Evolutionary conservation across 2,888 invertebrate species (phyloP).

Genomic region (Scaeva pyrastri): DNA sequence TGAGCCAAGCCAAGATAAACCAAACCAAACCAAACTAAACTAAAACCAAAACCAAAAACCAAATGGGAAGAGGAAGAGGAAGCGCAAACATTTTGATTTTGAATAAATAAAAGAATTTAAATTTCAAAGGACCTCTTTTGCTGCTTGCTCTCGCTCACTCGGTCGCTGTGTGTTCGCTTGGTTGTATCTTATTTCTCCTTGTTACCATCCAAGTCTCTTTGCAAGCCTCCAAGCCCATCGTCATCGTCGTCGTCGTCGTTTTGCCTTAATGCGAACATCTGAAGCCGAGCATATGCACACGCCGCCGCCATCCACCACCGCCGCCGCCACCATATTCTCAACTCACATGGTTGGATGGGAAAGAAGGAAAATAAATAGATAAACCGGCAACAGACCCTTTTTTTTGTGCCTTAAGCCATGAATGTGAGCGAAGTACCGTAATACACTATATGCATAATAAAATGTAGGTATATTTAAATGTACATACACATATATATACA

Average conservation of each 20-base stretch:
- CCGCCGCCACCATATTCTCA: slow-evolving; percentile 56
- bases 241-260: too few species aligned
- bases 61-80: slow-evolving; percentile 20
- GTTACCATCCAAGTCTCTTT: too few species aligned
- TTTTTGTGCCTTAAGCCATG: slow-evolving; percentile 27
- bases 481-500: neutral
- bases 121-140: slow-evolving; percentile 65
- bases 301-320: too few species aligned
- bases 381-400: slow-evolving; percentile 51
- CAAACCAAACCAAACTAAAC: neutral
- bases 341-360: slow-evolving; percentile 48
- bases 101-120: slow-evolving; percentile 73
- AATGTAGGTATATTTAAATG: too few species aligned
- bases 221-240: neutral
- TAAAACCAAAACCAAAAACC: slow-evolving; percentile 20
- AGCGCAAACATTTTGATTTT: slow-evolving; percentile 64
- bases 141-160: slow-evolving; percentile 4
- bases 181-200: neutral
- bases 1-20: slow-evolving; percentile 7
- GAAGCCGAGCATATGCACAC: slow-evolving; percentile 60
- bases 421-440: slow-evolving; percentile 19
- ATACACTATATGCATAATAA: slow-evolving; percentile 8
- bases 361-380: slow-evolving; percentile 55
- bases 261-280: slow-evolving; percentile 40
- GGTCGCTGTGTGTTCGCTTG: too few species aligned